These are phyloP conservation scores for Peromyscus melanophrys DNA, from an alignment of 2,797 vertebrate species.

Conservation along the genomic window DNA sequence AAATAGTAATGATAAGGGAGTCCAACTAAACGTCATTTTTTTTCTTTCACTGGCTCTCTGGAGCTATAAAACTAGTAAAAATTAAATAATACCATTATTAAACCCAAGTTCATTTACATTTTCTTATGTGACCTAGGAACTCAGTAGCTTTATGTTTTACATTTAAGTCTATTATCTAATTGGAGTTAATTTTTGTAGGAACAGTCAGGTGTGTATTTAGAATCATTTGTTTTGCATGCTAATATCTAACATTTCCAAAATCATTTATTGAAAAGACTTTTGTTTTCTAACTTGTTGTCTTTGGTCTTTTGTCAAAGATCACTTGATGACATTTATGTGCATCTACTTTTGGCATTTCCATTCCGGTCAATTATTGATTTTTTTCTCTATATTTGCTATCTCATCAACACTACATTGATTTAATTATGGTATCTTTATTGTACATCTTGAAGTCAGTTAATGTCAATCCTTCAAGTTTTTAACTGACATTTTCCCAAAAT, in stretches of 20 bases:
- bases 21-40: neutral
- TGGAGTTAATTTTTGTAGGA: neutral
- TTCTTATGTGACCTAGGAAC: neutral
- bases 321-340: neutral
- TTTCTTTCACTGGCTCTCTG: neutral
- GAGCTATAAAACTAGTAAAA: neutral
- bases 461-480: neutral
- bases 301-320: neutral
- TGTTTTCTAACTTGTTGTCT: neutral
- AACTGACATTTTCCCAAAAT: slow-evolving; percentile 14
- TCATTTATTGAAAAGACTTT: neutral
- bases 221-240: neutral
- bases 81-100: neutral
- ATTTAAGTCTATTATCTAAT: neutral
- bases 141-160: neutral
- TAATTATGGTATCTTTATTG: neutral
- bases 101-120: neutral
- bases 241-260: neutral
- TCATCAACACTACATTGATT: neutral
- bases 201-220: neutral
- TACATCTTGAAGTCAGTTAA: neutral
- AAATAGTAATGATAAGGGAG: neutral
- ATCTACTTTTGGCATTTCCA: neutral
- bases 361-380: neutral
- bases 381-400: neutral